Percentiles rank a stretch among this genome's conserved stretches.
phyloP scores from a whole-genome alignment of 2,888 invertebrate genomes.

The Abscondita cerata region DNA sequence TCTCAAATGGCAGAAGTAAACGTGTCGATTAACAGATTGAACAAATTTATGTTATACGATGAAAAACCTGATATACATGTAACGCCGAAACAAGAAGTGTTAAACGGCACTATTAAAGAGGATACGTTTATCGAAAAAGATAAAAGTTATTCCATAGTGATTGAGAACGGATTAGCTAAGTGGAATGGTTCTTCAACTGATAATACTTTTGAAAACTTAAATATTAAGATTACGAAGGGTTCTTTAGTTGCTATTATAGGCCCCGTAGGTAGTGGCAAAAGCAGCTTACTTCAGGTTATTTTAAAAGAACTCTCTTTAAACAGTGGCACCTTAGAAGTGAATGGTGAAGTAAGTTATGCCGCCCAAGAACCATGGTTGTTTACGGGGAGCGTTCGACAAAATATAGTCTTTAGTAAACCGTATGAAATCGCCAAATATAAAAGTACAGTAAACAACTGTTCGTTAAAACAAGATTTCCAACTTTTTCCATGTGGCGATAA shows the following conservation, averaged over 20 bases:
- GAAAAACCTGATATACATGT: too few relatives aligned
- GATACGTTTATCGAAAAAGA: too few relatives aligned
- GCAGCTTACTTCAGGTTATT: constrained; percentile 69
- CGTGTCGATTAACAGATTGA: constrained; percentile 77
- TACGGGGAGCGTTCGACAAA: constrained; percentile 69
- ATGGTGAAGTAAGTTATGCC: constrained; percentile 69
- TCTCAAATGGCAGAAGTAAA: constrained; percentile 79
- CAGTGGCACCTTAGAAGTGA: constrained; percentile 63
- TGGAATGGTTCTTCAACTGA: constrained; percentile 70
- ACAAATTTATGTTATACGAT: constrained; percentile 65
- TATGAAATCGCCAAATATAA: constrained; percentile 71
- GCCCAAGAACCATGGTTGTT: constrained; percentile 87
- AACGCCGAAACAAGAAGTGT: too few relatives aligned
- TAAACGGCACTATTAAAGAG: not conserved
- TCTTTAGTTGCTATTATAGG: constrained; percentile 62
- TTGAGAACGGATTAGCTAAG: constrained; percentile 72
- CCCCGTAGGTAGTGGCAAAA: constrained; percentile 74
- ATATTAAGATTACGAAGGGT: constrained; percentile 61
- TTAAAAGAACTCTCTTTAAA: constrained; percentile 74
- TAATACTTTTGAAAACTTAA: constrained; percentile 73
- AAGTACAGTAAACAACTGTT: constrained; percentile 70
- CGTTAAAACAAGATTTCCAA: constrained; percentile 72
- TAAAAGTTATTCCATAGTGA: constrained; percentile 30
- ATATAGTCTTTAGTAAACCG: constrained; percentile 84
- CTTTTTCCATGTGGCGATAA: constrained; percentile 77